A percentile compares a stretch with the other conserved stretches of the same genome.
phyloP scores from a whole-genome alignment of 2,888 invertebrate genomes.

The Dicycla oo region DNA sequence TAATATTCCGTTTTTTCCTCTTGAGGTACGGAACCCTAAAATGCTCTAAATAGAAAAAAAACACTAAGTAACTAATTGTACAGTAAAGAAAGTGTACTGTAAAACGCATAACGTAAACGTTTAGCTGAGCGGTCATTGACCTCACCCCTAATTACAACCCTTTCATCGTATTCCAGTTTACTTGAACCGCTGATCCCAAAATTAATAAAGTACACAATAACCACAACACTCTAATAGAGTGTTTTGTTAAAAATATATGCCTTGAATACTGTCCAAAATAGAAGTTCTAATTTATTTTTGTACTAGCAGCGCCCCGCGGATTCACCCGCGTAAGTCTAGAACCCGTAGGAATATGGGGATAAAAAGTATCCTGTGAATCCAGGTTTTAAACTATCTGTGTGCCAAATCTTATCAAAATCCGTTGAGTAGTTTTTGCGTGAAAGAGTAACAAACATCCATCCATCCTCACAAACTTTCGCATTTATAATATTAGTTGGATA shows the following conservation, averaged over 20 bases:
- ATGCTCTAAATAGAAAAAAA: background rate
- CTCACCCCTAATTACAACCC: conserved; percentile 41
- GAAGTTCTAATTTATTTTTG: conserved; percentile 7
- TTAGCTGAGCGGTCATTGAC: conserved; percentile 32
- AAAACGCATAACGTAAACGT: conserved; percentile 7
- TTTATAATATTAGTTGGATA: too few species aligned
- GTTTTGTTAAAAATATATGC: conserved; percentile 18
- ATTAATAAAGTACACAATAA: conserved; percentile 40
- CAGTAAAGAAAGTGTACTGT: background rate
- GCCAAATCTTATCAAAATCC: too few species aligned
- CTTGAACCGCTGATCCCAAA: conserved; percentile 27
- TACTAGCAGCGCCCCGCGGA: too few species aligned
- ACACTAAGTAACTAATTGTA: background rate
- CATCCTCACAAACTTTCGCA: too few species aligned
- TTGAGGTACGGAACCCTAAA: too few species aligned
- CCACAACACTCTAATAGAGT: conserved; percentile 18
- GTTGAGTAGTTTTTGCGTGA: too few species aligned
- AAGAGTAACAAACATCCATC: too few species aligned
- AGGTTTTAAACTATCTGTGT: too few species aligned
- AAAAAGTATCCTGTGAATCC: too few species aligned
- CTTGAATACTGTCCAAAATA: background rate
- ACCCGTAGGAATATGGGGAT: too few species aligned
- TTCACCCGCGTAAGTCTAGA: too few species aligned
- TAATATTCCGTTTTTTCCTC: too few species aligned
- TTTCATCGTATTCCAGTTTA: conserved; percentile 35